A percentile compares a stretch with the other conserved stretches of the same genome.
These are phyloP conservation scores for Cyaniris semiargus DNA, from an alignment of 2,888 invertebrate genomes.

Conservation along the genomic window DNA sequence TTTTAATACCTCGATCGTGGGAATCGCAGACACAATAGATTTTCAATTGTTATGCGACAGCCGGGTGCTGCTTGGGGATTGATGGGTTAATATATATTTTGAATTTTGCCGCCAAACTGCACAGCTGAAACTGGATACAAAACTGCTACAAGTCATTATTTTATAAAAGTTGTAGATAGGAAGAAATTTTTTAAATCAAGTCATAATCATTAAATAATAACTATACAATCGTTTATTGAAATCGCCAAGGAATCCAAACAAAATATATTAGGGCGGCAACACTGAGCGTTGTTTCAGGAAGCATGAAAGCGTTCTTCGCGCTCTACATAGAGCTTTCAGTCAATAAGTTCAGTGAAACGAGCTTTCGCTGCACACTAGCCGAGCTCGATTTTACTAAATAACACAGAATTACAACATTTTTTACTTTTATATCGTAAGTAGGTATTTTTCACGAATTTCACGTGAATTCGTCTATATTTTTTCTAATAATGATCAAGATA, in stretches of 20 bases:
- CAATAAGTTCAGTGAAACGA: conserved; percentile 45
- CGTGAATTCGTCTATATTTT: background rate
- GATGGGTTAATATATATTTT: too few relatives aligned
- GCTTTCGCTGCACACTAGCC: background rate
- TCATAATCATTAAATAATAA: background rate
- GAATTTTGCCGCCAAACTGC: background rate
- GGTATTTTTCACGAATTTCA: background rate
- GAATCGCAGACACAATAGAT: too few relatives aligned
- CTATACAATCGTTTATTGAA: too few relatives aligned
- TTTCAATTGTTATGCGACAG: too few relatives aligned
- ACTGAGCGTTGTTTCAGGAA: conserved; percentile 30
- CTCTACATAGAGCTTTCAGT: conserved; percentile 47
- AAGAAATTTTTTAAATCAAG: background rate
- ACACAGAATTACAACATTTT: conserved; percentile 4
- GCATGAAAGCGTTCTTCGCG: conserved; percentile 39
- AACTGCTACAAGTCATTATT: background rate
- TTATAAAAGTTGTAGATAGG: too few relatives aligned
- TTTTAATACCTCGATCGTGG: too few relatives aligned
- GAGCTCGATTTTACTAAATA: background rate
- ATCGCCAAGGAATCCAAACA: background rate
- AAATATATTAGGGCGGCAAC: conserved; percentile 39
- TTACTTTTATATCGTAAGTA: conserved; percentile 15
- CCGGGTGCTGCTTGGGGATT: too few relatives aligned
- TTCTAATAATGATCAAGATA: background rate
- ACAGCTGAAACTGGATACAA: background rate